These are phyloP conservation scores for Orchestes rusci DNA, from an alignment of 2,888 invertebrate genomes.

Conservation along the genomic window DNA sequence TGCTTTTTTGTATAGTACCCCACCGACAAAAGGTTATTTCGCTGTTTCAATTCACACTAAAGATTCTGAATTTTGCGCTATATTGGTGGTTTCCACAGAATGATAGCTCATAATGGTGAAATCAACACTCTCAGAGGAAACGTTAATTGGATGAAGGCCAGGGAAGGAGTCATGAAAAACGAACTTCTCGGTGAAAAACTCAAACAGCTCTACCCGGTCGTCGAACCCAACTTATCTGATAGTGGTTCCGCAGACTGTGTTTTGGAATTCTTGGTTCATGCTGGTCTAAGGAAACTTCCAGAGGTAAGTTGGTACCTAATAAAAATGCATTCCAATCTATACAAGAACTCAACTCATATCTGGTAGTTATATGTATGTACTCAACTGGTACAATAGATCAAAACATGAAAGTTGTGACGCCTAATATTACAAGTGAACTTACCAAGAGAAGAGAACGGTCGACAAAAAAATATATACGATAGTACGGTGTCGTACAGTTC, in stretches of 20 bases:
- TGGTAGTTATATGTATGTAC: no score
- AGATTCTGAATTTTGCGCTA: no score
- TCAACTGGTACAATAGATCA: no score
- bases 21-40: no score
- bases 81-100: constrained; percentile 49
- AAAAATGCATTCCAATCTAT: not conserved
- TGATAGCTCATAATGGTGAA: constrained; percentile 97
- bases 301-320: constrained; percentile 54
- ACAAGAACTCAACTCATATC: no score
- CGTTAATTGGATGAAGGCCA: constrained; percentile 96
- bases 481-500: no score
- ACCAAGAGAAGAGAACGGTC: no score
- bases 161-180: constrained; percentile 96
- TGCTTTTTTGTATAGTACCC: no score
- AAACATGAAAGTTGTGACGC: no score
- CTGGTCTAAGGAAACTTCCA: constrained; percentile 82
- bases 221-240: constrained; percentile 95
- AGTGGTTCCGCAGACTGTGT: constrained; percentile 98
- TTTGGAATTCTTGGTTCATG: constrained; percentile 91
- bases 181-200: constrained; percentile 75
- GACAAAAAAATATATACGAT: no score
- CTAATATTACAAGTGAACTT: no score
- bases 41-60: no score
- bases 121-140: constrained; percentile 98
- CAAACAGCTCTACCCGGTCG: constrained; percentile 89